A percentile compares a stretch with the other conserved stretches of the same genome.
These are phyloP conservation scores for Eciton burchellii DNA, from an alignment of 1,140 invertebrate species.

Conservation along the genomic window DNA sequence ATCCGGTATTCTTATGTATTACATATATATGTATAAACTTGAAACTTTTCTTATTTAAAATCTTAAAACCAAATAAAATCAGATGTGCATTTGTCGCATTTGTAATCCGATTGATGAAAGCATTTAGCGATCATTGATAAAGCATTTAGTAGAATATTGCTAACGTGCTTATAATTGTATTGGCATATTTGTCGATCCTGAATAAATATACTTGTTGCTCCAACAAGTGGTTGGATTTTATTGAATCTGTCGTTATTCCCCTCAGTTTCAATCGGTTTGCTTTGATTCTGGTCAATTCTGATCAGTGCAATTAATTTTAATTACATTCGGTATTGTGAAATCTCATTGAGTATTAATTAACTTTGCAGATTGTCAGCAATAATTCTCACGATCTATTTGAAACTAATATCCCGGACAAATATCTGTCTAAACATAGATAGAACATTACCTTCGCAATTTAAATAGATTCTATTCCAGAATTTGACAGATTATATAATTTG, in stretches of 20 bases:
- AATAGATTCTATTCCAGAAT: background rate
- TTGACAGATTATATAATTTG: background rate
- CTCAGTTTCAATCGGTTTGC: conserved; percentile 4
- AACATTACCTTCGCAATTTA: background rate
- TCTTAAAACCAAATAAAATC: background rate
- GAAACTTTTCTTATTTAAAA: too few relatives aligned
- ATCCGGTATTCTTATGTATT: too few relatives aligned
- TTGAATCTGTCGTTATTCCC: conserved; percentile 23
- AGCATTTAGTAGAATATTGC: too few relatives aligned
- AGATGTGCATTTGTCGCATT: background rate
- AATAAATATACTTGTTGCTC: conserved; percentile 46
- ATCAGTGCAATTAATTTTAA: conserved; percentile 38
- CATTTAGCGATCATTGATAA: conserved; percentile 22
- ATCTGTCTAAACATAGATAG: background rate
- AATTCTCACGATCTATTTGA: conserved; percentile 30
- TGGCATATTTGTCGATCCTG: background rate
- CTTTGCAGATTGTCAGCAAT: background rate
- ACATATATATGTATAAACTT: too few relatives aligned
- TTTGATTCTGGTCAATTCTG: conserved; percentile 31
- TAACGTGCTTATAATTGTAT: conserved; percentile 9
- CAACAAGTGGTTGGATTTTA: conserved; percentile 50
- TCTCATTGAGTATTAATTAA: conserved; percentile 42
- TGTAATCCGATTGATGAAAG: background rate
- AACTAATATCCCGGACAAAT: background rate
- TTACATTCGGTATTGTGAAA: conserved; percentile 3